phyloP scores from a whole-genome alignment of 2,113 vertebrate genomes.

The Epinephelus cyanopodus region DNA sequence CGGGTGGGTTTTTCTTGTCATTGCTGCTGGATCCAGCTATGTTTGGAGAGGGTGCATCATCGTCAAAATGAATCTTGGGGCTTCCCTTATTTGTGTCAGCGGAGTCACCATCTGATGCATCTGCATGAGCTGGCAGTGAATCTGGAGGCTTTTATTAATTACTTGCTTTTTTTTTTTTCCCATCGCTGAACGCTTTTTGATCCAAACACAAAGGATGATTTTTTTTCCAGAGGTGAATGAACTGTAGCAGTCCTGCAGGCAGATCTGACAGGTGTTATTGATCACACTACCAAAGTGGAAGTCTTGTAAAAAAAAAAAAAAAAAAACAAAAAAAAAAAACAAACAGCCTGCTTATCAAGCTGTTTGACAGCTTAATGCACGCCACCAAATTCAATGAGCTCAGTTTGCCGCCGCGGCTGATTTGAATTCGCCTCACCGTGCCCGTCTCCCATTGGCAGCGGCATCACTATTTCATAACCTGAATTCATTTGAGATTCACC shows the following conservation, averaged over 20 bases:
- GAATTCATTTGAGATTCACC: conserved; percentile 29
- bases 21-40: neutral
- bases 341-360: conserved; percentile 59
- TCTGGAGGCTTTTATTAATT: conserved; percentile 9
- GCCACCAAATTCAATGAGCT: conserved; percentile 32
- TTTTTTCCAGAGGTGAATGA: conserved; percentile 7
- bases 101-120: neutral
- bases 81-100: conserved; percentile 4
- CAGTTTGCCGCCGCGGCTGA: conserved; percentile 23
- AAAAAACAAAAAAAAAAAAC: neutral
- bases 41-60: conserved; percentile 3
- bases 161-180: neutral
- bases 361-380: conserved; percentile 47
- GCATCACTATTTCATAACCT: conserved; percentile 52
- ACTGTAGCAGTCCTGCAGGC: neutral
- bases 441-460: conserved; percentile 41
- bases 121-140: conserved; percentile 1
- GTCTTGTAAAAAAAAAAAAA: conserved; percentile 16
- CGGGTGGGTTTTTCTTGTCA: neutral
- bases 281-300: conserved; percentile 32
- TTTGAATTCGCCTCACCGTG: conserved; percentile 38
- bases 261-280: conserved; percentile 51
- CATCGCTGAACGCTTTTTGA: neutral
- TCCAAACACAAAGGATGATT: conserved; percentile 3
- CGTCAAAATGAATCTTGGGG: conserved; percentile 6